Base-by-base conservation (phyloP, 2,797 vertebrate species). In the Thripadectes ignobilis region DNA sequence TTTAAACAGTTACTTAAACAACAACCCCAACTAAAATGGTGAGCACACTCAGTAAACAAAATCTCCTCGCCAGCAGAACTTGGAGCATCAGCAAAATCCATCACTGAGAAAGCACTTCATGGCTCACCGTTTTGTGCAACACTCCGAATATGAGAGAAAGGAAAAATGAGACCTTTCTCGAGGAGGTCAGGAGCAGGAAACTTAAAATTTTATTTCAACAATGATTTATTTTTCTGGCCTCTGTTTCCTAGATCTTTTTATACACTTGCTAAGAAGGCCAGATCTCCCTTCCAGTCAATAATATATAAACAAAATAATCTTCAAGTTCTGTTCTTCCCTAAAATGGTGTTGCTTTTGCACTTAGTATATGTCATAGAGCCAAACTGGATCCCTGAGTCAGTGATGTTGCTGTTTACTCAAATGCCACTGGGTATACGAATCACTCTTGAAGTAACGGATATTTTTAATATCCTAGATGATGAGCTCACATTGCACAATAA, bases 161-260 rank as follows among this genome's bases (percentile, higher is more conserved):
- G 69, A 38, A 95, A 95, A 94, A 67, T 3, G 10, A 90, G 58
- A 76, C 80, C 74, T 94, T 95, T 95, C 52, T 63, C 48, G 63
- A 93, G 63, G 71, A 88, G 79, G 65, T 90, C 92, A 91, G 82
- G 52, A 73, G n/a, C 84, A 95, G 89, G 85, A 96, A 93, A 92
- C 88, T 84, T 86, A 85, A 90, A 94, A 71, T 85, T 95, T 91
- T 93, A 86, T 94, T 93, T 94, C 69, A 95, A 67, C 54, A 30
- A 20, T 51, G 88, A 92, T 93, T 90, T 86, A 84, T 94, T 93
- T 94, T 94, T 86, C 89, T 92, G 89, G 83, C 74, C 81, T 85
- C 77, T 82, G 41, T 82, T 94, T 94, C 77, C 83, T 75, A 45
- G 3, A 22, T 63, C 41, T 76, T 90, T 94, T 90, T 57, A 89